phyloP scores from a whole-genome alignment of 2,113 vertebrate genomes.

The Trichomycterus rosablanca region DNA sequence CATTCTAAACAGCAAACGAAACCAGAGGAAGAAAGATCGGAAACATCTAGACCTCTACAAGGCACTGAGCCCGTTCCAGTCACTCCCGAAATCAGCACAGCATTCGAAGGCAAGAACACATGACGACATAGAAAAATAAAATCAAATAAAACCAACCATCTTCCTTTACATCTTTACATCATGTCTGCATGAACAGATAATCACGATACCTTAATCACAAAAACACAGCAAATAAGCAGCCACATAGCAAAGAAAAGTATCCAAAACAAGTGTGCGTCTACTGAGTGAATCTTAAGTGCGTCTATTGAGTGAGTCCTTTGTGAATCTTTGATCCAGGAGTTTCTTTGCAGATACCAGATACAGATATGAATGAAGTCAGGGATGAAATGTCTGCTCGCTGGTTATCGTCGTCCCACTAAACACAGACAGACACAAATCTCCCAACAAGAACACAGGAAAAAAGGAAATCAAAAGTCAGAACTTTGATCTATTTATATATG shows the following conservation, averaged over 20 bases:
- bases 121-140: slow-evolving; percentile 69
- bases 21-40: slow-evolving; percentile 10
- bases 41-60: slow-evolving; percentile 30
- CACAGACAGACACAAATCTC: slow-evolving; percentile 31
- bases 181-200: slow-evolving; percentile 50
- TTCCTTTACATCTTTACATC: slow-evolving; percentile 38
- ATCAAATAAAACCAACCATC: slow-evolving; percentile 60
- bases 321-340: slow-evolving; percentile 40
- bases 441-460: slow-evolving; percentile 48
- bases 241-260: slow-evolving; percentile 51
- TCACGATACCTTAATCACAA: slow-evolving; percentile 63
- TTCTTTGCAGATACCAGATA: neutral
- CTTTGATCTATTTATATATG: slow-evolving; percentile 62
- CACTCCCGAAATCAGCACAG: slow-evolving; percentile 44
- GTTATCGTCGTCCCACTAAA: slow-evolving; percentile 28
- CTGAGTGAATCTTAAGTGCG: slow-evolving; percentile 47
- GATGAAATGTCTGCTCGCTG: slow-evolving; percentile 20
- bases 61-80: slow-evolving; percentile 27
- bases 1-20: neutral
- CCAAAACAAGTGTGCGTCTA: slow-evolving; percentile 49
- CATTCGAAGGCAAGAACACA: slow-evolving; percentile 60
- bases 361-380: slow-evolving; percentile 11
- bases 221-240: slow-evolving; percentile 34
- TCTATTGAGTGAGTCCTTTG: slow-evolving; percentile 46
- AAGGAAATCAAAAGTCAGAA: slow-evolving; percentile 51